Conservation (phyloP, 2,797 vertebrate genomes). For the Anas bernieri region DNA sequence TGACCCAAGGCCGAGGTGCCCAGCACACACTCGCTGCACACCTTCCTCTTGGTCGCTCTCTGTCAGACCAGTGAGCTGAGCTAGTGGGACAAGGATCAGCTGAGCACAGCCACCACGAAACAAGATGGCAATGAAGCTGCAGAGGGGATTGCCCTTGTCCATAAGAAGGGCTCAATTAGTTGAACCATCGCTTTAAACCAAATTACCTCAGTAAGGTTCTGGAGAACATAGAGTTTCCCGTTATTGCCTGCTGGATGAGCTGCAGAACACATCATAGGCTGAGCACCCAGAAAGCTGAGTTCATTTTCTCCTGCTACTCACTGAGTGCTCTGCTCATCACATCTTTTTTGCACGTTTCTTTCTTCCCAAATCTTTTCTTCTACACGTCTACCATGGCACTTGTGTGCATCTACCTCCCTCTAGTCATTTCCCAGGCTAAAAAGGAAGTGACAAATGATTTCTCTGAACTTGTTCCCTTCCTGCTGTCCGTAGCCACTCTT, state of each 20-base stretch:
- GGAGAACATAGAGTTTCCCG: neutral
- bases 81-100: neutral
- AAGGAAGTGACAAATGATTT: neutral
- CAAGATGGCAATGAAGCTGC: neutral
- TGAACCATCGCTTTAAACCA: neutral
- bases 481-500: neutral
- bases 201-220: neutral
- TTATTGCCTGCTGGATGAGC: neutral
- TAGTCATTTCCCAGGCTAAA: neutral
- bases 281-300: neutral
- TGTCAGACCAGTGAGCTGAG: neutral
- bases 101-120: neutral
- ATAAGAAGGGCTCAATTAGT: neutral
- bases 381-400: neutral
- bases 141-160: neutral
- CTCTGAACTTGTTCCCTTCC: neutral
- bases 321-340: neutral
- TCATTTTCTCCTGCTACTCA: neutral
- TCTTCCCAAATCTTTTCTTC: neutral
- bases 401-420: neutral
- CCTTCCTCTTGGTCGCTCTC: neutral
- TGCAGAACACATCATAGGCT: neutral
- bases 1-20: neutral
- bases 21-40: neutral
- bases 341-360: neutral